Base-by-base conservation (phyloP, 1,140 invertebrate genomes). In the Tetragnatha versicolor region DNA sequence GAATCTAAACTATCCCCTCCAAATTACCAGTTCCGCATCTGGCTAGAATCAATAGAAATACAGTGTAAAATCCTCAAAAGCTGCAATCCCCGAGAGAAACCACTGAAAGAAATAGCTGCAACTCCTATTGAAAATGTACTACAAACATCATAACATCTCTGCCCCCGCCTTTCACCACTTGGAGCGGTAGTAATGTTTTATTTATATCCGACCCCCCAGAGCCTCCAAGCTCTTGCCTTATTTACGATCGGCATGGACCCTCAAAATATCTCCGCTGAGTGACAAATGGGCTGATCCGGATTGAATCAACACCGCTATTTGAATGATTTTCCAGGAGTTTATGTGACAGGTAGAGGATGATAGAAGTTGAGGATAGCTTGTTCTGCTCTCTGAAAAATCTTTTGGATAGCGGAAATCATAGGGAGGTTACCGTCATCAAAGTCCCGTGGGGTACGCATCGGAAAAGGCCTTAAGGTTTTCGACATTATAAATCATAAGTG, bases 101-200 rank as follows among this genome's bases (percentile, higher is more conserved):
- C n/a, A n/a, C n/a, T n/a, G n/a, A n/a, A n/a, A n/a, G n/a, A n/a
- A n/a, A n/a, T n/a, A 73, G 17, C 55, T 25, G 53, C 45, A 51
- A 73, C 27, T 73, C n/a, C 51, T 60, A 73, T 61, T 39, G 70
- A 73, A n/a, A 73, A 73, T 73, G 33, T 51, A 53, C 53, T 60
- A 68, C 35, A 7, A 49, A 37, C 55, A 73, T 73, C 70, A 60
- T 45, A 73, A 73, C 35, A 73, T 58, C 33, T 39, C 33, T 25
- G 29, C 17, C 27, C 22, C 31, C 27, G 29, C 45, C 31, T 51
- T 68, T 49, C 27, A 25, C 45, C 42, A 37, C 60, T 39, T 63
- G 22, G 33, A 14, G 45, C 39, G 22, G 27, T 6, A 31, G 14
- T 42, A 31, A 73, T 73, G 70, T 73, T 73, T 73, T 73, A 73